These are phyloP conservation scores for Lumbricus terrestris DNA, from an alignment of 2,888 invertebrate species.

Conservation along the genomic window DNA sequence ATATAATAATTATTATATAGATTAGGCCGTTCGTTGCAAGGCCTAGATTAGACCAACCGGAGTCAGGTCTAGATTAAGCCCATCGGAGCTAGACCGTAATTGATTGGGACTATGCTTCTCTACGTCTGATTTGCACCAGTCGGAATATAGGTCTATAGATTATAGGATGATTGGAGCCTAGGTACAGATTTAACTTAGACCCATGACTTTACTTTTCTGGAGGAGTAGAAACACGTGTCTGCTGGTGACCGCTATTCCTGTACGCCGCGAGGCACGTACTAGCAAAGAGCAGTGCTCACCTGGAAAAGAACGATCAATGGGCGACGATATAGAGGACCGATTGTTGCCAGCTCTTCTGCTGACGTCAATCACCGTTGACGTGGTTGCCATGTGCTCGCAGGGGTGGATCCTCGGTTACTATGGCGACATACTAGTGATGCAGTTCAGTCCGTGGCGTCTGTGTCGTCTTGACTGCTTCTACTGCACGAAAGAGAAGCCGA, in stretches of 20 bases:
- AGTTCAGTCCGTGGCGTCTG: conserved; percentile 15
- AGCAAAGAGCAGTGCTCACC: not conserved
- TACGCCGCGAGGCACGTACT: not conserved
- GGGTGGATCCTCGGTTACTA: conserved; percentile 23
- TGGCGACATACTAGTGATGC: conserved; percentile 23
- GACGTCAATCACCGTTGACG: conserved; percentile 16
- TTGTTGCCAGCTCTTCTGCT: not conserved
- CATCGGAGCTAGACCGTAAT: not conserved
- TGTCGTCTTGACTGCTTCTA: conserved; percentile 19
- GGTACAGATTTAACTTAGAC: not conserved
- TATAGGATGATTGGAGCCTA: not conserved
- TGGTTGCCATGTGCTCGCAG: conserved; percentile 13
- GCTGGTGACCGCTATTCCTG: not conserved
- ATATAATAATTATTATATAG: too few species aligned
- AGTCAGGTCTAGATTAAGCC: not conserved
- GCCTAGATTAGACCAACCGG: too few species aligned
- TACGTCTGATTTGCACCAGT: not conserved
- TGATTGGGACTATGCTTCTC: not conserved
- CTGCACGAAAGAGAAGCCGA: not conserved
- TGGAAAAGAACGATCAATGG: not conserved
- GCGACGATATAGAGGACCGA: not conserved
- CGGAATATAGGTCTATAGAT: not conserved
- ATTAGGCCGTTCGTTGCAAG: too few species aligned
- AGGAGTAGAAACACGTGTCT: not conserved
- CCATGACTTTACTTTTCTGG: not conserved